These are phyloP conservation scores for Endotricha flammealis DNA, from an alignment of 2,888 invertebrate genomes.

Conservation along the genomic window DNA sequence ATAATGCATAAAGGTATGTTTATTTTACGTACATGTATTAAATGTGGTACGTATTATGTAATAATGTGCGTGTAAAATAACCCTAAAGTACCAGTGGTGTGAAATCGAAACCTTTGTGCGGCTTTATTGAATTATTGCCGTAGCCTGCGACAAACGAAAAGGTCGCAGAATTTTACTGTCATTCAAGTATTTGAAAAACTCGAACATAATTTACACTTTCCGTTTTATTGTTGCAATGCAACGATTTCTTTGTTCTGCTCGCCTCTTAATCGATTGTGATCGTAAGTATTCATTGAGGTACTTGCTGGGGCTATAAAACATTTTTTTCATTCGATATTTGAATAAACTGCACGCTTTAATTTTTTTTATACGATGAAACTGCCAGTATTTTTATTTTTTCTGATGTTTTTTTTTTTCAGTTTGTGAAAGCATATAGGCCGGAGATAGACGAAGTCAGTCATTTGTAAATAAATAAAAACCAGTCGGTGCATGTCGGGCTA, in stretches of 20 bases:
- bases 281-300: not conserved
- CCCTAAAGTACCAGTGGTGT: not conserved
- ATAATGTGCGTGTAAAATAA: not conserved
- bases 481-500: no score
- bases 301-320: not conserved
- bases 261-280: not conserved
- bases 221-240: not conserved
- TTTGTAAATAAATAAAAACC: no score
- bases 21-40: no score
- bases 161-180: not conserved
- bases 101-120: not conserved
- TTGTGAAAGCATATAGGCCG: no score
- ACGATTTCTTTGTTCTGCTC: not conserved
- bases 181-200: not conserved
- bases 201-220: not conserved
- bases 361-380: no score
- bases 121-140: not conserved
- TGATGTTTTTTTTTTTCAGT: no score
- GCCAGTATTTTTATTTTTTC: no score
- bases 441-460: no score
- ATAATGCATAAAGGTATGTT: no score
- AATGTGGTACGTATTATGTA: no score
- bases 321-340: not conserved
- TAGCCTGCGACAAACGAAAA: not conserved
- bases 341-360: no score